Conservation (phyloP, 2,113 vertebrate genomes). For the Tricholaema leucomelas region DNA sequence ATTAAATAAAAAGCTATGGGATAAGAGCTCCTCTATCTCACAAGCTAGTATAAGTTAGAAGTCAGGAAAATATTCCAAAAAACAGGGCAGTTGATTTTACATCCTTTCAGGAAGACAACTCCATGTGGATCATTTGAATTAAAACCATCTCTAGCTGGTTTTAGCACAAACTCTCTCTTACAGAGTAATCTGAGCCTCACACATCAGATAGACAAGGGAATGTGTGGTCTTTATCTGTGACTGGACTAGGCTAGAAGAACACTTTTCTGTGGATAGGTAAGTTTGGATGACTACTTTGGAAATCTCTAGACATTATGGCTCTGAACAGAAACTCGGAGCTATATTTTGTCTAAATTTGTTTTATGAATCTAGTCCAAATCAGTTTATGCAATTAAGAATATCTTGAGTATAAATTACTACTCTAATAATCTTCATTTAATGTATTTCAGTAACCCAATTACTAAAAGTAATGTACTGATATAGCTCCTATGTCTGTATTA, state of each 20-base stretch:
- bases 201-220: not conserved
- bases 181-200: not conserved
- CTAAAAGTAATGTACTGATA: not conserved
- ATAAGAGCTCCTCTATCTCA: not conserved
- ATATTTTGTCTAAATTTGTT: not conserved
- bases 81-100: not conserved
- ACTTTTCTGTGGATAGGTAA: rapidly evolving
- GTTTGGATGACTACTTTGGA: not conserved
- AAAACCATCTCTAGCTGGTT: not conserved
- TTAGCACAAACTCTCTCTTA: not conserved
- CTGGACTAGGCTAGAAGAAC: not conserved
- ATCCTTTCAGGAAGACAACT: not conserved
- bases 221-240: not conserved
- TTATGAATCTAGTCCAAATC: not conserved
- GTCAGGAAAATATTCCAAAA: not conserved
- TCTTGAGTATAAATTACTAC: not conserved
- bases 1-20: not conserved
- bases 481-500: not conserved
- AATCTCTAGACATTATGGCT: not conserved
- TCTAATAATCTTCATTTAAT: not conserved
- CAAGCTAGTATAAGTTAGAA: not conserved
- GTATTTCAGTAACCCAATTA: not conserved
- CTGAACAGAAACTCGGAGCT: not conserved
- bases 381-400: not conserved
- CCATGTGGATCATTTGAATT: not conserved